Conservation (phyloP, 2,797 vertebrate species). For the Trichosurus vulpecula region DNA sequence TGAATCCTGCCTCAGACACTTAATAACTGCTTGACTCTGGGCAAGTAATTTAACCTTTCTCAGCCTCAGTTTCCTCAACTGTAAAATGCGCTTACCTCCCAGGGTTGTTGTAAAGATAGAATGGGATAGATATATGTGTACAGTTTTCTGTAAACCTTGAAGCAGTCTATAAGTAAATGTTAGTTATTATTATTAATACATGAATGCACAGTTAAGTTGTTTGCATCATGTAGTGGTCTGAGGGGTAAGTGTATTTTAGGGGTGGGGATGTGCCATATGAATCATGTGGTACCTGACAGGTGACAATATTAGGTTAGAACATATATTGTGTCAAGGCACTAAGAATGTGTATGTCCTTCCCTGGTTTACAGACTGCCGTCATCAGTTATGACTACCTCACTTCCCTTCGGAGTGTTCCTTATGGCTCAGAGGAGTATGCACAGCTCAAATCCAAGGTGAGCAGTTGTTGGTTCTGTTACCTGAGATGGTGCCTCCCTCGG, state of each 20-base stretch:
- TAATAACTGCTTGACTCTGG: not conserved
- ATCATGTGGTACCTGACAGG: not conserved
- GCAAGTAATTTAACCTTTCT: not conserved
- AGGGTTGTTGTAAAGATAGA: not conserved
- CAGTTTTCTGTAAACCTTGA: not conserved
- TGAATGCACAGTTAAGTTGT: not conserved
- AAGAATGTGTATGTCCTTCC: not conserved
- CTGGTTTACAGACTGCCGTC: slow-evolving; percentile 89
- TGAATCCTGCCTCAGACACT: not conserved
- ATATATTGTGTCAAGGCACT: slow-evolving; percentile 48
- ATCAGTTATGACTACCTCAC: slow-evolving; percentile 96
- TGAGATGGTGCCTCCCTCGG: not conserved
- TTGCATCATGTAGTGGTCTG: not conserved
- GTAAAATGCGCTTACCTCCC: not conserved
- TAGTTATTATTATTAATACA: not conserved
- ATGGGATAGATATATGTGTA: not conserved
- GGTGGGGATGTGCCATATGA: not conserved
- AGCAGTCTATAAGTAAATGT: not conserved
- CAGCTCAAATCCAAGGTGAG: slow-evolving; percentile 93
- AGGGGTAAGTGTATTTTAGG: not conserved
- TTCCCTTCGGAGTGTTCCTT: slow-evolving; percentile 88
- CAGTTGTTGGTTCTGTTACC: not conserved
- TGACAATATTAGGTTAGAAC: not conserved
- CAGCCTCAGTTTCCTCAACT: not conserved
- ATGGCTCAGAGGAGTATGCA: slow-evolving; percentile 90